A percentile compares a stretch with the other conserved stretches of the same genome.
These are phyloP conservation scores for Tubiluchus corallicola DNA, from an alignment of 2,888 invertebrate genomes.

Conservation along the genomic window DNA sequence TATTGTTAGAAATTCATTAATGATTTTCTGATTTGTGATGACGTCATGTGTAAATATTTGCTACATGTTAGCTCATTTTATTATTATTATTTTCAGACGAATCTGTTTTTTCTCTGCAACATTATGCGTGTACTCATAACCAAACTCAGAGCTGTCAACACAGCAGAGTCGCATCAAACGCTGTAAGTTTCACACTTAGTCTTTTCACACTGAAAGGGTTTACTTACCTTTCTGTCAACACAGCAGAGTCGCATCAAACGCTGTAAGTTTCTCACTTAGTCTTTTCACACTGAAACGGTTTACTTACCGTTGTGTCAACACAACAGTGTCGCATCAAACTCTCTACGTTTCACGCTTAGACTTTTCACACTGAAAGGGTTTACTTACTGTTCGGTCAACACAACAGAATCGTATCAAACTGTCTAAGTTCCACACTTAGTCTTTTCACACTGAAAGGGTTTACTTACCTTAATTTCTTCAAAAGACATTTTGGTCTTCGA, in stretches of 20 bases:
- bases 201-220: too few species aligned
- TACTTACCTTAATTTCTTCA: too few species aligned
- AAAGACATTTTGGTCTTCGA: too few species aligned
- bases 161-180: constrained; percentile 33
- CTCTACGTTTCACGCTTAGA: constrained; percentile 28
- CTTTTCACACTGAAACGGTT: too few species aligned
- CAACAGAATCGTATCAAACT: constrained; percentile 33
- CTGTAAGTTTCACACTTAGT: constrained; percentile 28
- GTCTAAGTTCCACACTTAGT: too few species aligned
- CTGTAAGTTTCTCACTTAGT: constrained; percentile 28
- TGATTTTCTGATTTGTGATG: too few species aligned
- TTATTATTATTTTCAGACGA: constrained; percentile 16
- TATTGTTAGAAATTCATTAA: too few species aligned
- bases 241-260: constrained; percentile 33
- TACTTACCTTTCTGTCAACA: too few species aligned
- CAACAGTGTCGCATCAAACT: constrained; percentile 33
- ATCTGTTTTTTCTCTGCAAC: constrained; percentile 21
- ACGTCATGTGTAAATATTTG: not conserved
- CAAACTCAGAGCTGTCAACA: constrained; percentile 29
- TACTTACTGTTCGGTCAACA: too few species aligned
- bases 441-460: too few species aligned
- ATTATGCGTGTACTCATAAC: constrained; percentile 28
- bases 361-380: too few species aligned
- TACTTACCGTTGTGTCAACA: too few species aligned
- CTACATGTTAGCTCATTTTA: not conserved